Evolutionary conservation across 92 coral and sea anemone genomes (phyloP), one percentile per base, ranked within the genome.

Genomic region (Pocillopora grandis): DNA sequence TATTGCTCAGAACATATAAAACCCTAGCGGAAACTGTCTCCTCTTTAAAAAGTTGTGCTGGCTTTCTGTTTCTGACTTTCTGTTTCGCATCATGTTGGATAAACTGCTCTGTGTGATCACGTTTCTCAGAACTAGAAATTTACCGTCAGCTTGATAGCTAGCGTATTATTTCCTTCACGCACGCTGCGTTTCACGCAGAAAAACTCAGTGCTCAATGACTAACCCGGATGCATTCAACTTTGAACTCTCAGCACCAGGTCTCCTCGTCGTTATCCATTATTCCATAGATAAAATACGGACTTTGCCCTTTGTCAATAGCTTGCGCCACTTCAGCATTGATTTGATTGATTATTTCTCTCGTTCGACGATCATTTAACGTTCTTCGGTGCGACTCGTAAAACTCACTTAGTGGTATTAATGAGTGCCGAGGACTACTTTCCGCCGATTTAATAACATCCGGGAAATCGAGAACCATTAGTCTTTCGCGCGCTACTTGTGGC

Each of bases 381-480:
- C 91, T 84, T 18, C 81, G 75, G 14, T 87, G 87, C 15, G 91
- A 70, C 35, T 84, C 87, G 85, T 76, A 91, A 78, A 87, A 89
- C 63, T 89, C 90, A 74, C 84, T 90, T 23, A 92, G 84, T 19
- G 98, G 89, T 21, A 95, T 92, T 10, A 96, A 57, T 36, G 98
- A 92, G 33, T 92, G 94, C 49, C 96, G 89, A 11, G 99, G 99
- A 81, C 99, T 97, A 74, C 96, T 95, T 52, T 92, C 99, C 15
- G 99, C 98, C 19, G 99, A 97, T 79, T 93, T 90, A 42, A 97
- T 97, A 15, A 97, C 99, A 87, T 97, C 99, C 59, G 99, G 99
- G 88, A 97, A 94, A 69, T 96, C 98, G 16, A 96, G 96, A 70
- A 87, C 71, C 71, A 94, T 83, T 20, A 87, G 23, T 36, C 93